A percentile compares a stretch with the other conserved stretches of the same genome.
Conservation (phyloP, 2,888 invertebrate species). For the Microplitis deprimator region DNA sequence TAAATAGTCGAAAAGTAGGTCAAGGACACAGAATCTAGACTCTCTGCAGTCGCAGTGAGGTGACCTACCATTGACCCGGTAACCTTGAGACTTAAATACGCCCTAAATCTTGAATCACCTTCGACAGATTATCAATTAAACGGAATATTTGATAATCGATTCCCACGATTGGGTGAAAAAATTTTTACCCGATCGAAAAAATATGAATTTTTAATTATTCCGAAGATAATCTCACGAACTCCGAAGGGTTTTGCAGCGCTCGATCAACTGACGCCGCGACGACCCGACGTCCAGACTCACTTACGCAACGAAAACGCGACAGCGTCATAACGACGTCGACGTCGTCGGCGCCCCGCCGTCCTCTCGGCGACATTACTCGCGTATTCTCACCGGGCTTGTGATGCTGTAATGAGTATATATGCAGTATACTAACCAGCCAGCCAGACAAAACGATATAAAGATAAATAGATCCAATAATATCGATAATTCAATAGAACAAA, state of each 20-base stretch:
- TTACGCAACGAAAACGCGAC: constrained; percentile 61
- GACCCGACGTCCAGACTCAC: constrained; percentile 62
- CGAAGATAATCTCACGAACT: constrained; percentile 31
- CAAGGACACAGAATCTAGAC: neutral
- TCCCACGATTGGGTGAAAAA: too few relatives aligned
- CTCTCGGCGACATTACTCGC: constrained; percentile 33
- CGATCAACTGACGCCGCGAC: constrained; percentile 63
- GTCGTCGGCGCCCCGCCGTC: constrained; percentile 44
- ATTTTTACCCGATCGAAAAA: too few relatives aligned
- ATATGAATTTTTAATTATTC: neutral
- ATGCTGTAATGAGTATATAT: neutral
- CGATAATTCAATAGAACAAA: too few relatives aligned
- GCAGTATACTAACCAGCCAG: neutral
- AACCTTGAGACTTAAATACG: constrained; percentile 11
- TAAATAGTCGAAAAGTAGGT: neutral
- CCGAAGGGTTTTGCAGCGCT: constrained; percentile 60
- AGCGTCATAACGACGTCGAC: constrained; percentile 49
- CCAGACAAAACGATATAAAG: neutral
- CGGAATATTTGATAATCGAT: neutral
- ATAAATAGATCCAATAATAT: neutral
- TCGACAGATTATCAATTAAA: neutral
- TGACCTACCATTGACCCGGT: constrained; percentile 25
- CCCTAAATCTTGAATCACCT: neutral
- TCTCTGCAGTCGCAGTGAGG: neutral
- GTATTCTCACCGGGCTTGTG: neutral